phyloP scores from a whole-genome alignment of 1,140 invertebrate genomes.

The Euura saliciscinereae region DNA sequence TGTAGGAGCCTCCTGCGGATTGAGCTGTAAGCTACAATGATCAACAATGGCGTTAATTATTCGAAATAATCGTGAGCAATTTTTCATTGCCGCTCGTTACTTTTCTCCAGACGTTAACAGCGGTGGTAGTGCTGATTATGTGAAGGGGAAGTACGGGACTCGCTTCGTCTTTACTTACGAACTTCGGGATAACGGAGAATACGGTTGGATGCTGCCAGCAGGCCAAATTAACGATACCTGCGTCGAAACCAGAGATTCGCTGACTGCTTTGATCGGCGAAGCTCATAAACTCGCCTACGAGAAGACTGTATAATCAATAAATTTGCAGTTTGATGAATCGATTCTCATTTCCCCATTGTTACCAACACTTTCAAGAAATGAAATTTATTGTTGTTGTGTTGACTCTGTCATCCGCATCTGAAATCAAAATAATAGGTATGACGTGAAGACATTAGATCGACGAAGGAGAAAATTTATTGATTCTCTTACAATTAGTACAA shows the following conservation, averaged over 20 bases:
- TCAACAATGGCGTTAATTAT: conserved; percentile 29
- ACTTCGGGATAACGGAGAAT: not conserved
- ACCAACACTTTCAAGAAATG: no score
- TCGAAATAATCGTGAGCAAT: not conserved
- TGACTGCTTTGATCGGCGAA: not conserved
- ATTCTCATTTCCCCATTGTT: no score
- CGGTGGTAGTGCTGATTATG: not conserved
- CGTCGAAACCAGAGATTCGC: not conserved
- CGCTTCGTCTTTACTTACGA: not conserved
- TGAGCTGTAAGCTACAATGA: conserved; percentile 34
- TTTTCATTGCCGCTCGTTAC: not conserved
- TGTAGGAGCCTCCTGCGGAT: conserved; percentile 53
- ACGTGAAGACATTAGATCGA: no score
- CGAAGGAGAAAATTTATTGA: no score
- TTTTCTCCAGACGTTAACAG: not conserved
- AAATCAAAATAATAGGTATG: no score
- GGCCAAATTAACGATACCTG: not conserved
- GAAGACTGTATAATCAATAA: not conserved
- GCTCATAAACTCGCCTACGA: not conserved
- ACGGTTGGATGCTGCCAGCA: not conserved
- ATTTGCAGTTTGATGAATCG: no score
- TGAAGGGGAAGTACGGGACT: not conserved
- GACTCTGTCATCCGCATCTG: no score
- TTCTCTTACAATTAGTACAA: no score
- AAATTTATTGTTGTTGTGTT: no score